Percentiles rank a stretch among this genome's conserved stretches.
Conservation (phyloP, 2,113 vertebrate species). For the Menura novaehollandiae region DNA sequence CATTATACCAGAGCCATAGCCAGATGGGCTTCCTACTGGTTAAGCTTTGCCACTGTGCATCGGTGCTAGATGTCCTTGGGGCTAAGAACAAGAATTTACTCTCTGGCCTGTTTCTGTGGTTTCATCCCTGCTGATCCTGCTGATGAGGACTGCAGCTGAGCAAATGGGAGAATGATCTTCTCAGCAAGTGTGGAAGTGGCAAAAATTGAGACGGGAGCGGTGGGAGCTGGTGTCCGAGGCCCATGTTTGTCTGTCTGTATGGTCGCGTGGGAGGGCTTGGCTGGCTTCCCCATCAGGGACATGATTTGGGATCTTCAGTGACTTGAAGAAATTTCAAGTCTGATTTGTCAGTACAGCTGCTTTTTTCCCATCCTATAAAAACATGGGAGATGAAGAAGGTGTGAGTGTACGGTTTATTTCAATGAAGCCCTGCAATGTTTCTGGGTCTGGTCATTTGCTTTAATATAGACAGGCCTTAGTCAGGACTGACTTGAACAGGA, state of each 20-base stretch:
- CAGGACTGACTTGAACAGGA: background rate
- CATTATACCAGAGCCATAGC: background rate
- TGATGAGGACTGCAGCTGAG: background rate
- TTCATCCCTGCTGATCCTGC: background rate
- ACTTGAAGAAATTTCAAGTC: background rate
- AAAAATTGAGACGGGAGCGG: background rate
- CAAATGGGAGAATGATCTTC: background rate
- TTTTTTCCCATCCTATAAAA: background rate
- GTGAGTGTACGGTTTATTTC: background rate
- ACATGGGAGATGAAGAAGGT: background rate
- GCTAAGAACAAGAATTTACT: background rate
- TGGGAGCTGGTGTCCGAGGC: background rate
- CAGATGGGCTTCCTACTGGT: background rate
- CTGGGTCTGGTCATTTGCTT: background rate
- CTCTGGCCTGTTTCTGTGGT: background rate
- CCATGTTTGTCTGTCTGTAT: fast-evolving
- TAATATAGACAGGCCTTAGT: background rate
- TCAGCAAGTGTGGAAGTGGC: background rate
- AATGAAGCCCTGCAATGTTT: background rate
- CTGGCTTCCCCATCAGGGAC: background rate
- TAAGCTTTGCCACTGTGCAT: background rate
- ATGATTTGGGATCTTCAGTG: background rate
- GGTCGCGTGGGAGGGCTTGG: fast-evolving
- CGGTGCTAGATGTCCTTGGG: fast-evolving
- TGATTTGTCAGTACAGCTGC: background rate